Evolutionary conservation across 2,113 vertebrate genomes (phyloP), one percentile per base, ranked within the genome.

Genomic region (Tragelaphus imberbis): DNA sequence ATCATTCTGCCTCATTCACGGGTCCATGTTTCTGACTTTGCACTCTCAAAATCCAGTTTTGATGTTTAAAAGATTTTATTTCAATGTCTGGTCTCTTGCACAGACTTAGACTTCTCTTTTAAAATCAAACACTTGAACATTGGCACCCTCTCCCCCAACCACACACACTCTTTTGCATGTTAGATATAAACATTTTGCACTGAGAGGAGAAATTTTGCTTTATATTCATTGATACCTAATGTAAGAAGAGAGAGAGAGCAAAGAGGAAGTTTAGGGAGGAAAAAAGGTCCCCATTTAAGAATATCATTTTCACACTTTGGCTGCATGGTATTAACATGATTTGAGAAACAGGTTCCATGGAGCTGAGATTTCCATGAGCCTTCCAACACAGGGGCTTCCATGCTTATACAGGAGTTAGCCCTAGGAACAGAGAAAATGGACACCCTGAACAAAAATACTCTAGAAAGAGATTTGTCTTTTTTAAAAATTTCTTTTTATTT

Each of bases 131-230:
- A 33, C 5, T 14, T 53, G 61, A 79, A 49, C 44, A 30, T 16
- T 80, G 47, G 51, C 33, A 2, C 2, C 36, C 28, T 6, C 25
- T 0, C 15, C 15, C 19, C 10, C 5, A 1, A 1, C 16, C 30
- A 68, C 33, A 36, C 17, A 68, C 16, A 71, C 17, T 12, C 23
- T 75, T 55, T 36, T 53, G 21, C 27, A 68, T 25, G 65, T 36
- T 53, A 28, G n/a, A 58, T 79, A 16, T 47, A 80, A 56, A 88
- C 53, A 40, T 4, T 80, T 11, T 77, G 21, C 16, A 30, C 44
- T 28, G 33, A 84, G 30, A 40, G n/a, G 6, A 84, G 53, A 75
- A 51, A 71, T 53, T 84, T 16, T 75, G 33, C 40, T 40, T 61
- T 12, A 6, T 40, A 8, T 21, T 75, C 61, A 84, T 53, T 84